Conservation (phyloP, 1,140 invertebrate species). For the Brachionus calyciflorus region DNA sequence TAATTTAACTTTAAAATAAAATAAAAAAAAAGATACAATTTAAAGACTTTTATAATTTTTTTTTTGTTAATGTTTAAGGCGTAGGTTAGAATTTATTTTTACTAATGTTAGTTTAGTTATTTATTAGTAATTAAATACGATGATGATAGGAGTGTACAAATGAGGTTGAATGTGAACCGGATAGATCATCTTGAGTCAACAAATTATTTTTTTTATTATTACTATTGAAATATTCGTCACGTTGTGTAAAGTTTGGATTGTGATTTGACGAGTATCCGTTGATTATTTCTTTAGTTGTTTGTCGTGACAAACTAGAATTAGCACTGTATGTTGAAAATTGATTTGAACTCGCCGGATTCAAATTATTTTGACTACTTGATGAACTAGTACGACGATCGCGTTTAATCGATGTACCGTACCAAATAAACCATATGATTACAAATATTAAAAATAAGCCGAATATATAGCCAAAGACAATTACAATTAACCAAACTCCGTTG, state of each 20-base stretch:
- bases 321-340: conserved; percentile 30
- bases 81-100: conserved; percentile 15
- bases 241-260: background rate
- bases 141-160: conserved; percentile 42
- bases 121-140: background rate
- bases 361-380: conserved; percentile 26
- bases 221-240: background rate
- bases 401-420: conserved; percentile 45
- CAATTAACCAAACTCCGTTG: conserved; percentile 42
- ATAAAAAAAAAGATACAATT: conserved; percentile 4
- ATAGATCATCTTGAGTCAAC: conserved; percentile 28
- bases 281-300: background rate
- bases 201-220: conserved; percentile 9
- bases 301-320: background rate
- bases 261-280: background rate
- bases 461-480: conserved; percentile 45
- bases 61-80: background rate
- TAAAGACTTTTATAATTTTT: background rate
- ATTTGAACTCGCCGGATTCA: conserved; percentile 17
- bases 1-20: conserved; percentile 28
- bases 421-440: conserved; percentile 43
- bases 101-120: conserved; percentile 23
- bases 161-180: conserved; percentile 34
- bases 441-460: conserved; percentile 46
- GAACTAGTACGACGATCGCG: background rate